Base-by-base conservation (phyloP, 2,797 vertebrate species). In the Melanotaenia nigrans region DNA sequence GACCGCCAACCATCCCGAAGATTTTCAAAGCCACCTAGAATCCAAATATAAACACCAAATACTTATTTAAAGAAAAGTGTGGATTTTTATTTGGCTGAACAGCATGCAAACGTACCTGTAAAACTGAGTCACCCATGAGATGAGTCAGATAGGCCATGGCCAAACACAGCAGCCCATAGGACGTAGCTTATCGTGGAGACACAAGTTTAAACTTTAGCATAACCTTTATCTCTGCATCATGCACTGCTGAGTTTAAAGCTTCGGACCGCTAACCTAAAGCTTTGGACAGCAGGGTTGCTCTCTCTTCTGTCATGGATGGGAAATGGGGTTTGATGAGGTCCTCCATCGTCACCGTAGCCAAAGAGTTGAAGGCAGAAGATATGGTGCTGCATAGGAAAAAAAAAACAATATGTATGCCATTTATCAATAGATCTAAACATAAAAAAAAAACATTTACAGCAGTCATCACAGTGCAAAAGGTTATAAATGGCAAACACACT, bases 1-100 rank as follows among this genome's bases (percentile, higher is more conserved):
- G 97, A 0, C 97, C 97, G 0, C 97, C 97, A 0, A 99, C 93
- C 94, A 98, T 97, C 75, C 97, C 97, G 0, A 99, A 98, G 90
- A 99, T 96, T 85, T 97, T 98, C 78, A 98, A 82, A 58, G 96
- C 97, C 0, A 95, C 96, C 97, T 99, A 83, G 0, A 66, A 13
- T 61, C 77, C 3, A 83, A 60, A 70, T 2, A 63, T 0, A n/a
- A 5, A 18, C 5, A 61, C 3, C 74, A 0, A 33, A 9, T 0
- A 13, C n/a, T 32, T 1, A 49, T 14, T 2, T 3, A 12, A 1
- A 0, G 4, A 68, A 10, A 33, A 35, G 30, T 12, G 10, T 6
- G 8, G 1, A 3, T 30, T 5, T 18, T 40, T 1, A 47, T 30
- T 38, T 22, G 1, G 38, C 32, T 0, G 3, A 0, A 28, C 0